phyloP scores from a whole-genome alignment of 2,797 vertebrate genomes.

The Fistularia tabacaria region DNA sequence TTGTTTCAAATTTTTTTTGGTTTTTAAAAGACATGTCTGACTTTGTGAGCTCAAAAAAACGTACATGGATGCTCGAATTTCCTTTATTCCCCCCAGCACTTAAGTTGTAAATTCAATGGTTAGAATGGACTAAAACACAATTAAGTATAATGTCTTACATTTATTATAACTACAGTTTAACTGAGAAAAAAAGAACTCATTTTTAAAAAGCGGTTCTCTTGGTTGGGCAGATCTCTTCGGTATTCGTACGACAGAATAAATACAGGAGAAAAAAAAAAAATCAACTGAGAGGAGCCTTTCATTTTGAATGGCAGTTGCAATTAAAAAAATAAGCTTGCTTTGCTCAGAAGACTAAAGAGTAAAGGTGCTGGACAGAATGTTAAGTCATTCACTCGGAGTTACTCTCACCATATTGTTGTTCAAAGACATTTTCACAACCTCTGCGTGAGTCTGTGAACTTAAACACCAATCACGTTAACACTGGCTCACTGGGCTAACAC shows the following conservation, averaged over 20 bases:
- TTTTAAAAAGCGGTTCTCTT: not conserved
- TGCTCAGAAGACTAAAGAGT: constrained; percentile 12
- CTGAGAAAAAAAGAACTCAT: not conserved
- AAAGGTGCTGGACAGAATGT: constrained; percentile 15
- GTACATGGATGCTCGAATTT: constrained; percentile 23
- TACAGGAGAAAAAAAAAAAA: not conserved
- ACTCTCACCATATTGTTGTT: constrained; percentile 9
- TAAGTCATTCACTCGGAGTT: not conserved
- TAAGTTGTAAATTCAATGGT: constrained; percentile 16
- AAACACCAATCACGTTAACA: not conserved
- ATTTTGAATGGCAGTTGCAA: constrained; percentile 15
- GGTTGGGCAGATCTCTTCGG: constrained; percentile 5
- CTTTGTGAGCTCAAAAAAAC: constrained; percentile 31
- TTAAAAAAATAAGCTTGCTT: constrained; percentile 10
- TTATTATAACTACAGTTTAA: constrained; percentile 19
- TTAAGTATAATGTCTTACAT: constrained; percentile 18
- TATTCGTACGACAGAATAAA: not conserved
- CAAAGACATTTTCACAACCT: not conserved
- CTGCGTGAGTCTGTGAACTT: constrained; percentile 3
- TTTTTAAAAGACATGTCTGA: constrained; percentile 21
- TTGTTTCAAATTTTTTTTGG: no score
- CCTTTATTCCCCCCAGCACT: constrained; percentile 10
- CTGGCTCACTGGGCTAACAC: not conserved
- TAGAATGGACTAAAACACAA: constrained; percentile 30
- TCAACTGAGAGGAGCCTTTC: not conserved